Conservation (phyloP, 2,113 vertebrate genomes). For the Pipra filicauda region DNA sequence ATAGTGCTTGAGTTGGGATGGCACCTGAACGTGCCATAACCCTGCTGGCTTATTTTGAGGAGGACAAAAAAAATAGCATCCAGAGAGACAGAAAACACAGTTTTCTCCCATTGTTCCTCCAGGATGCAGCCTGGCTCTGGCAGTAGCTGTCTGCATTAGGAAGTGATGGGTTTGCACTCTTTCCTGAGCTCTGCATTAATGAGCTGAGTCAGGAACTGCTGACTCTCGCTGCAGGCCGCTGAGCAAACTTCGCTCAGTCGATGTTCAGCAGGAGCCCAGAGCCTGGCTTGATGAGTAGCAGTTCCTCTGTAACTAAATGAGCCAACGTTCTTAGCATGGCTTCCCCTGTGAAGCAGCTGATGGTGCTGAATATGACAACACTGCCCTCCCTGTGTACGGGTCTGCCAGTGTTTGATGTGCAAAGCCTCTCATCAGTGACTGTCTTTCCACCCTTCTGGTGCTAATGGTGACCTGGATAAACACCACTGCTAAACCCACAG, state of each 20-base stretch:
- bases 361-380: neutral
- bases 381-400: neutral
- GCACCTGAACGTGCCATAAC: neutral
- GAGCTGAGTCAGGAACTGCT: neutral
- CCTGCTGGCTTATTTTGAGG: neutral
- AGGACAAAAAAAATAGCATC: no score
- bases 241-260: neutral
- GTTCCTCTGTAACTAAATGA: neutral
- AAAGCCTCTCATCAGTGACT: neutral
- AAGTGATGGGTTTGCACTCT: neutral
- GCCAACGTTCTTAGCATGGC: fast-evolving
- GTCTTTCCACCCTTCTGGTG: neutral
- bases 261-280: neutral
- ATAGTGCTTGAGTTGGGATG: neutral
- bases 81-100: fast-evolving
- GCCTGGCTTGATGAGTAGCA: neutral
- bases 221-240: neutral
- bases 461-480: neutral
- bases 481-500: neutral
- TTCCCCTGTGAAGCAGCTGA: neutral
- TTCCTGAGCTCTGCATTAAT: neutral
- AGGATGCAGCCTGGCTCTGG: neutral
- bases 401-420: neutral
- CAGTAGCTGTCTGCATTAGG: neutral
- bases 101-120: neutral